Percentiles rank a stretch among this genome's conserved stretches.
Evolutionary conservation across 2,797 vertebrate genomes (phyloP).

Genomic region (Protonibea diacanthus): DNA sequence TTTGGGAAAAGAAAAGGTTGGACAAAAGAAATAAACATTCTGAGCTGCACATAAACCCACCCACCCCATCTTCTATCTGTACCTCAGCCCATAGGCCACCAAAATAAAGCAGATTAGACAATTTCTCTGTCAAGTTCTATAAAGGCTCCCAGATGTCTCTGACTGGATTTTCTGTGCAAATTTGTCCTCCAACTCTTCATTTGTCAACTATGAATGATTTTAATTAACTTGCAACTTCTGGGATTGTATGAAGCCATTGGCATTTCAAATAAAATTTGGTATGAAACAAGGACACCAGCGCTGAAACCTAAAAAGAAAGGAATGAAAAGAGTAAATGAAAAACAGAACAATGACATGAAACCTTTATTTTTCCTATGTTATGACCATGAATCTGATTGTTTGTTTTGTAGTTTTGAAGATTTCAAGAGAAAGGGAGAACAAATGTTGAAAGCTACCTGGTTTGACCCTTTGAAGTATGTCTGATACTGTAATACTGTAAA

Average conservation of each 20-base stretch:
- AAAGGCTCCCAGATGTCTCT: not conserved
- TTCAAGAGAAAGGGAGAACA: not conserved
- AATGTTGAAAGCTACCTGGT: not conserved
- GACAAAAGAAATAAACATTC: constrained; percentile 2
- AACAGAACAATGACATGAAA: constrained; percentile 8
- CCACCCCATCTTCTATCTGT: not conserved
- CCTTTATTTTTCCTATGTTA: not conserved
- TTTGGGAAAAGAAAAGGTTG: not conserved
- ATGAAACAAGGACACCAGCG: constrained; percentile 13
- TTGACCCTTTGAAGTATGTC: not conserved
- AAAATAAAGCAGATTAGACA: not conserved
- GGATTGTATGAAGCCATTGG: not conserved
- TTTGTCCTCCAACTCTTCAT: constrained; percentile 16
- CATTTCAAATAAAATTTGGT: constrained; percentile 26
- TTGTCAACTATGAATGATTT: constrained; percentile 7
- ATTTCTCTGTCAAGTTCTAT: not conserved
- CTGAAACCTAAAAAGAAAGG: constrained; percentile 17
- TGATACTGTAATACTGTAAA: not conserved
- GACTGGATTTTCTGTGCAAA: not conserved
- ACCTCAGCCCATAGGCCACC: not conserved
- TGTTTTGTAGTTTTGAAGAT: not conserved
- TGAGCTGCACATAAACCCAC: not conserved
- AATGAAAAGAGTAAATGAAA: not conserved
- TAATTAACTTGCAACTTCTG: constrained; percentile 15
- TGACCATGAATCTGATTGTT: not conserved